A percentile compares a stretch with the other conserved stretches of the same genome.
These are phyloP conservation scores for Lithosia quadra DNA, from an alignment of 2,888 invertebrate genomes.

Conservation along the genomic window DNA sequence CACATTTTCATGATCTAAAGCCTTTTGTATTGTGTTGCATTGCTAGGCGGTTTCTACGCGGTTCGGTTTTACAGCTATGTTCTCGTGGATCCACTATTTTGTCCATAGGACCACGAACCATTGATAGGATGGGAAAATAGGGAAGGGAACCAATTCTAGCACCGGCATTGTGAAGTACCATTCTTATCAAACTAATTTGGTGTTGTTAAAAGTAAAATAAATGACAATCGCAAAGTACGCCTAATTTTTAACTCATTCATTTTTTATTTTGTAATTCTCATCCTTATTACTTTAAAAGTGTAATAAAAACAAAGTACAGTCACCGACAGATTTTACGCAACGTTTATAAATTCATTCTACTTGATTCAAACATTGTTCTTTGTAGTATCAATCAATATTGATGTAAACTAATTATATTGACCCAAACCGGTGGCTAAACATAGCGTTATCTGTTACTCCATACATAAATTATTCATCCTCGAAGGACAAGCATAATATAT, in stretches of 20 bases:
- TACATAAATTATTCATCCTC: not conserved
- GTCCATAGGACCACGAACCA: too few relatives aligned
- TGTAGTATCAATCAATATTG: too few relatives aligned
- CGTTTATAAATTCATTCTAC: not conserved
- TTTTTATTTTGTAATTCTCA: not conserved
- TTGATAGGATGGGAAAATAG: too few relatives aligned
- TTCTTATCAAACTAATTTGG: not conserved
- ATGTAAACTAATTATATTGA: not conserved
- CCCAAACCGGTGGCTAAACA: not conserved
- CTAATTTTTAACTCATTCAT: too few relatives aligned
- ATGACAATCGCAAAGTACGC: not conserved
- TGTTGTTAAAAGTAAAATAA: not conserved
- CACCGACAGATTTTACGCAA: not conserved
- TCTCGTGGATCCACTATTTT: too few relatives aligned
- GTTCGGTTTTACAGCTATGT: too few relatives aligned
- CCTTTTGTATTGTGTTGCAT: conserved; percentile 32
- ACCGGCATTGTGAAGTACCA: not conserved
- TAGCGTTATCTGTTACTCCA: not conserved
- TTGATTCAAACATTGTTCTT: too few relatives aligned
- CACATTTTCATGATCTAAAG: conserved; percentile 29
- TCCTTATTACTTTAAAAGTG: not conserved
- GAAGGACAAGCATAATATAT: not conserved
- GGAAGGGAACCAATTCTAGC: not conserved
- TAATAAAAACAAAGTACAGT: not conserved
- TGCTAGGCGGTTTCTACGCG: not conserved